phyloP scores from a whole-genome alignment of 2,797 vertebrate genomes.

The Pangasius djambal region DNA sequence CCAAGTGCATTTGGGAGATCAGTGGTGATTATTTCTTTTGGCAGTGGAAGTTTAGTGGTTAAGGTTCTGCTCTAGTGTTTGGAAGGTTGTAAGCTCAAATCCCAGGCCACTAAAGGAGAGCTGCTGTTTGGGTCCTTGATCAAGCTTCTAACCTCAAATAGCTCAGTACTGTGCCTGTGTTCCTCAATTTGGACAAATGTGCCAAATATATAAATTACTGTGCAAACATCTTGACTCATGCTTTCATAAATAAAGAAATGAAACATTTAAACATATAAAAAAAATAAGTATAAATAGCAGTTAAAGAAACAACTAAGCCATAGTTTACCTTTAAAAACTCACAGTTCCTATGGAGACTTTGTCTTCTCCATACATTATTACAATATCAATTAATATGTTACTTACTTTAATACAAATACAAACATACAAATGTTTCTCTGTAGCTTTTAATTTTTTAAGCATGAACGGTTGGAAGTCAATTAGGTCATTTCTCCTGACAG shows the following conservation, averaged over 20 bases:
- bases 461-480: background rate
- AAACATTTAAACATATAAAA: background rate
- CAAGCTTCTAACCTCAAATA: background rate
- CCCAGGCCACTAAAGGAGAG: background rate
- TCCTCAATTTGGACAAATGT: background rate
- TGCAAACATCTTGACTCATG: background rate
- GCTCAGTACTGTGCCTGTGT: background rate
- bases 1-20: background rate
- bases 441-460: background rate
- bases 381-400: background rate
- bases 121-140: background rate
- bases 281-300: background rate
- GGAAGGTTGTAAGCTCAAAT: background rate
- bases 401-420: background rate
- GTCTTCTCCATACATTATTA: background rate
- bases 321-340: background rate
- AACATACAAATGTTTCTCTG: background rate
- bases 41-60: background rate
- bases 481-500: background rate
- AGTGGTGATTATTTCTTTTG: background rate
- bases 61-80: background rate
- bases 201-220: background rate
- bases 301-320: background rate
- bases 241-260: background rate
- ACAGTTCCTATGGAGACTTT: background rate